Evolutionary conservation across 2,113 vertebrate genomes (phyloP).

Genomic region (Elanus axillaris): DNA sequence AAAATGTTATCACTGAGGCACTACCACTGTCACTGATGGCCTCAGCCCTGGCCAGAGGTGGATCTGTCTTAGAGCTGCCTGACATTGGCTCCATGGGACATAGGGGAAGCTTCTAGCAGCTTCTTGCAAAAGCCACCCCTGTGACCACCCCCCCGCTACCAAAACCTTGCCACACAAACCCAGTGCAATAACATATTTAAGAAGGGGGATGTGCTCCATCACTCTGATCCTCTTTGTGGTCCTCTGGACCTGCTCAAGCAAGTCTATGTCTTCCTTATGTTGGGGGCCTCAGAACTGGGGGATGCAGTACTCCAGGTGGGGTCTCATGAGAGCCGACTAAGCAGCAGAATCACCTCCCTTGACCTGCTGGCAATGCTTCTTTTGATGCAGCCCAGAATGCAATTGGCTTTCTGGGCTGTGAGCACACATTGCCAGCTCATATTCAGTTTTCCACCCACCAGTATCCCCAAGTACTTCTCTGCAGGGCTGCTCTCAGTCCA

Average conservation of each 20-base stretch:
- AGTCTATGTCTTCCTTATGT: background rate
- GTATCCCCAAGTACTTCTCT: background rate
- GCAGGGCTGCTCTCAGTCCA: background rate
- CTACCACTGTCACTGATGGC: no score
- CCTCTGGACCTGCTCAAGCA: background rate
- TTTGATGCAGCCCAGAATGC: background rate
- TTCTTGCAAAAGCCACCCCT: no score
- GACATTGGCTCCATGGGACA: no score
- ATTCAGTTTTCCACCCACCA: background rate
- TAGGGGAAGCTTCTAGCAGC: no score
- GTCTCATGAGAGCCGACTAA: background rate
- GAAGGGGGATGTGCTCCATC: background rate
- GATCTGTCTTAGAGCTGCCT: no score
- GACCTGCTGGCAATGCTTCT: background rate
- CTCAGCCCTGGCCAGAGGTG: no score
- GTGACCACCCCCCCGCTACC: no score
- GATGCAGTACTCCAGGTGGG: fast-evolving
- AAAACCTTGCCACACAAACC: no score
- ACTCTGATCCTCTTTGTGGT: fast-evolving
- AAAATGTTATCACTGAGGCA: no score
- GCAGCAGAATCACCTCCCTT: background rate
- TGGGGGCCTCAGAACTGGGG: background rate
- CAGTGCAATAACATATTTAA: no score
- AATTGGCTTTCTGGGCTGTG: no score
- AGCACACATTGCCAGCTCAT: no score